A percentile compares a stretch with the other conserved stretches of the same genome.
Evolutionary conservation across 2,797 vertebrate genomes (phyloP).

Genomic region (Dermochelys coriacea): DNA sequence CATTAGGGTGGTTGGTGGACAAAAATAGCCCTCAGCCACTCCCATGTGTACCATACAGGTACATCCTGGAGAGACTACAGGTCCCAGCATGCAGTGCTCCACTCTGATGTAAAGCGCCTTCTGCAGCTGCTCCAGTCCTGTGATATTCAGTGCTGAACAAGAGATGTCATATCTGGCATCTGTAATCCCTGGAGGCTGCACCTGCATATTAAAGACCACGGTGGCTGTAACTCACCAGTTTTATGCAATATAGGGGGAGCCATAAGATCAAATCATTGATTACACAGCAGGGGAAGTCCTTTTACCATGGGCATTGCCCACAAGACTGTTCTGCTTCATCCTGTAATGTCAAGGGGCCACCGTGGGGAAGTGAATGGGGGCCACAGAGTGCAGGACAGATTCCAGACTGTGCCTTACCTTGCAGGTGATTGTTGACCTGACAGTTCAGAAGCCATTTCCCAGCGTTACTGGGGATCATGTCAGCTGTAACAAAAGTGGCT

Average conservation of each 20-base stretch:
- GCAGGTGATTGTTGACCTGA: conserved; percentile 82
- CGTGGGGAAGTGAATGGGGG: background rate
- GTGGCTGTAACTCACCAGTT: background rate
- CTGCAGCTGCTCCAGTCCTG: background rate
- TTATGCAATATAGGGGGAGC: background rate
- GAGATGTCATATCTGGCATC: rapidly evolving
- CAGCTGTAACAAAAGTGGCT: conserved; percentile 84
- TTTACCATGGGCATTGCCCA: background rate
- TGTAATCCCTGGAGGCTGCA: background rate
- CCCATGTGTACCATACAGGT: background rate
- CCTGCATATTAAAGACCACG: background rate
- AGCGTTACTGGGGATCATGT: conserved; percentile 80
- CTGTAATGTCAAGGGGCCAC: rapidly evolving
- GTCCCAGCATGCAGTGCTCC: background rate
- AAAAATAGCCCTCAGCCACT: background rate
- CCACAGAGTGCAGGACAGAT: rapidly evolving
- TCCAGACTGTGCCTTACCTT: conserved; percentile 73
- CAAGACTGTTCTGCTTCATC: background rate
- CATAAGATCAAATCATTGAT: background rate
- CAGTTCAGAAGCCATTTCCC: conserved; percentile 86
- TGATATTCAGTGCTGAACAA: background rate
- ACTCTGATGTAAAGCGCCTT: background rate
- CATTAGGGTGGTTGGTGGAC: rapidly evolving
- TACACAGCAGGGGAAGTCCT: background rate
- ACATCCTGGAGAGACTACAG: background rate